These are phyloP conservation scores for Sebastes hubbsi DNA, from an alignment of 2,797 vertebrate genomes.

Conservation along the genomic window DNA sequence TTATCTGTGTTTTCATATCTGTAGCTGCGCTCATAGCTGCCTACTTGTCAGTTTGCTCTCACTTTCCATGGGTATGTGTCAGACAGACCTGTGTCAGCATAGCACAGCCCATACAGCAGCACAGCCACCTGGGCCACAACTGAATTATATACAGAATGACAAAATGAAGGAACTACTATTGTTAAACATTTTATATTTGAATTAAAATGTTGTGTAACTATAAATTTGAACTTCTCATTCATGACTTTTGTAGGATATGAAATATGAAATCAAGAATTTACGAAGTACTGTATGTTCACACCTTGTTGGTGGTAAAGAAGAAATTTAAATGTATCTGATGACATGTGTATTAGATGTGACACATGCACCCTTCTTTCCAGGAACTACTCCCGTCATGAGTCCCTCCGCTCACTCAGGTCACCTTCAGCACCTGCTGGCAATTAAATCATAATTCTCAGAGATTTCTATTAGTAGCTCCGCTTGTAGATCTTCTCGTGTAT, in stretches of 20 bases:
- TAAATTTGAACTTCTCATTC: background rate
- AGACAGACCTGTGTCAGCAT: conserved; percentile 32
- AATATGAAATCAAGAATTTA: background rate
- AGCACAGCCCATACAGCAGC: background rate
- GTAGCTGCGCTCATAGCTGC: conserved; percentile 2
- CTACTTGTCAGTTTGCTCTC: conserved; percentile 58
- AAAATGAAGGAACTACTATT: background rate
- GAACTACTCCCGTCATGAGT: background rate
- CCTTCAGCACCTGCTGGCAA: background rate
- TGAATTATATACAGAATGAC: background rate
- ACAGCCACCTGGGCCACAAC: background rate
- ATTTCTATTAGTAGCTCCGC: background rate
- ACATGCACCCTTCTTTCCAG: background rate
- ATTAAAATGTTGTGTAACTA: background rate
- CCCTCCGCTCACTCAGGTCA: background rate
- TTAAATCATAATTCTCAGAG: background rate
- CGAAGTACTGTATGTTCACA: background rate
- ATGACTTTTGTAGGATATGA: background rate
- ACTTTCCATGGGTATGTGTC: conserved; percentile 63
- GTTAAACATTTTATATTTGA: background rate
- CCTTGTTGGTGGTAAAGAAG: background rate
- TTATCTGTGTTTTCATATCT: conserved; percentile 17
- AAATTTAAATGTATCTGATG: background rate
- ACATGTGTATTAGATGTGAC: background rate
- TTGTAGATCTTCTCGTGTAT: background rate